Conservation (phyloP, 2,888 invertebrate species). For the Dyspetes luteomarginatus region DNA sequence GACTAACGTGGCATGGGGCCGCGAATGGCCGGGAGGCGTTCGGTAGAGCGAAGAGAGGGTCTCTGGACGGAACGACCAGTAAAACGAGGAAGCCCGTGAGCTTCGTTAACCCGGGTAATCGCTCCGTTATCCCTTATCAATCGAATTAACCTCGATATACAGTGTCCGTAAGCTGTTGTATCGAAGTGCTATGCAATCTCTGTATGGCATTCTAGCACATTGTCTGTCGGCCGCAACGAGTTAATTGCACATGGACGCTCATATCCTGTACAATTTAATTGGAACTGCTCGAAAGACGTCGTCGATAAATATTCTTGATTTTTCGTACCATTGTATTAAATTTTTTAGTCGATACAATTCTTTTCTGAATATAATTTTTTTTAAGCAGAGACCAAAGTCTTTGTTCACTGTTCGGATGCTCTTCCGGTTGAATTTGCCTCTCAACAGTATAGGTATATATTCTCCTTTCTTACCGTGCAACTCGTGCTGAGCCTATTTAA, state of each 20-base stretch:
- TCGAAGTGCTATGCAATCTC: conserved; percentile 21
- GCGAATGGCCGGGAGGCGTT: conserved; percentile 47
- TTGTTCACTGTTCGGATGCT: too few relatives aligned
- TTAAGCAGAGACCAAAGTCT: too few relatives aligned
- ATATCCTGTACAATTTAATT: background rate
- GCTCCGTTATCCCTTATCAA: conserved; percentile 73
- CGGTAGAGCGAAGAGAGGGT: conserved; percentile 37
- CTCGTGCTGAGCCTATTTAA: too few relatives aligned
- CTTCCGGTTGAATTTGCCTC: too few relatives aligned
- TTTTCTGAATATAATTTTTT: background rate
- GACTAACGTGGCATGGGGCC: conserved; percentile 1
- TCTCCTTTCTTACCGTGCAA: too few relatives aligned
- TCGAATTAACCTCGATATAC: conserved; percentile 72
- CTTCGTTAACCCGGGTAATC: conserved; percentile 71
- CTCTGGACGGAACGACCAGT: conserved; percentile 52
- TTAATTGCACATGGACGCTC: background rate
- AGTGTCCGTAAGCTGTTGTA: conserved; percentile 47
- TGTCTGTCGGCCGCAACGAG: conserved; percentile 17
- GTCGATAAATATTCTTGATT: background rate
- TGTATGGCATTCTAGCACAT: background rate
- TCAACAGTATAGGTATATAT: too few relatives aligned
- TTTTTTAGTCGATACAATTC: background rate
- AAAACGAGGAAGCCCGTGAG: conserved; percentile 66
- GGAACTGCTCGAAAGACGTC: background rate
- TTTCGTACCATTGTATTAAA: background rate